Evolutionary conservation across 1,140 invertebrate genomes (phyloP).

Genomic region (Acromyrmex echinatior): DNA sequence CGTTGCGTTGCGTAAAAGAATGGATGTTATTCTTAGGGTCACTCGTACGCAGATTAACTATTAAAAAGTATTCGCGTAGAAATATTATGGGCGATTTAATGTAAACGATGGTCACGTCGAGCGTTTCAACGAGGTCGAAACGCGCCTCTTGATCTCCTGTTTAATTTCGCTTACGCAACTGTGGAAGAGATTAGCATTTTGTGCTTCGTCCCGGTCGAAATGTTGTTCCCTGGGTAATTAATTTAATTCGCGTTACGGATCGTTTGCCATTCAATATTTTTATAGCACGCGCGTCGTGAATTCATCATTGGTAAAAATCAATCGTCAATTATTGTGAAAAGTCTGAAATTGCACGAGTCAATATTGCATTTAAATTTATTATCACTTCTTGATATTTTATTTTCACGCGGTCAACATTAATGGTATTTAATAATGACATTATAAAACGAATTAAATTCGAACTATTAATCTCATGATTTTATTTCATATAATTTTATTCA

Average conservation of each 20-base stretch:
- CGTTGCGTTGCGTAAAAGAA: constrained; percentile 8
- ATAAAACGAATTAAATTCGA: not conserved
- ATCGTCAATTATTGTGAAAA: constrained; percentile 1
- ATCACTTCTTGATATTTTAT: not conserved
- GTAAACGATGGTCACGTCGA: not conserved
- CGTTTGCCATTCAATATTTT: constrained; percentile 20
- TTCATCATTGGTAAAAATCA: not conserved
- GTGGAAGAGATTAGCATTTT: constrained; percentile 40
- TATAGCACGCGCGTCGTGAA: not conserved
- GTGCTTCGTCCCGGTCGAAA: constrained; percentile 11
- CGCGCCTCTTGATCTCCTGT: constrained; percentile 38
- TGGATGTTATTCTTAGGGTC: constrained; percentile 9
- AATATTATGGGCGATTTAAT: constrained; percentile 11
- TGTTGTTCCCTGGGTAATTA: constrained; percentile 35
- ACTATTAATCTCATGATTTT: not conserved
- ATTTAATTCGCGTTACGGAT: constrained; percentile 35
- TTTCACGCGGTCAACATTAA: not conserved
- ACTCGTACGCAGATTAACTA: constrained; percentile 17
- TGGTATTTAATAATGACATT: not conserved
- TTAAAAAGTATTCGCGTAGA: constrained; percentile 18
- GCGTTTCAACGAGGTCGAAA: constrained; percentile 36
- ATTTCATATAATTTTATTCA: not conserved
- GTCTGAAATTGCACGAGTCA: not conserved
- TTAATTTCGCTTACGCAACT: constrained; percentile 47
- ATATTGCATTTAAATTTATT: not conserved